Evolutionary conservation across 2,113 vertebrate species (phyloP).

Genomic region (Limnothrissa miodon): DNA sequence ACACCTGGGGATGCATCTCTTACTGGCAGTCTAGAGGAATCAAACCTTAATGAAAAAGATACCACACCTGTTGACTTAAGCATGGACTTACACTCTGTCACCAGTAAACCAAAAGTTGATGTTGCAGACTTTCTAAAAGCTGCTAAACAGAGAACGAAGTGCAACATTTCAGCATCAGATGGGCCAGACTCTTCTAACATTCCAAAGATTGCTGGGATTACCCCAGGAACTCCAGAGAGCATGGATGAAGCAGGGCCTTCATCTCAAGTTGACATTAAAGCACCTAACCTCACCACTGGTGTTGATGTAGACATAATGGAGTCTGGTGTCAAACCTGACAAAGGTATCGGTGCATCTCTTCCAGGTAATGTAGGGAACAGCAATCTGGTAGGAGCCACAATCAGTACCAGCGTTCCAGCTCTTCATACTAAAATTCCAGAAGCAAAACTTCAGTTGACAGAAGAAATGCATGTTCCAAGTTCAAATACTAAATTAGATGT

Average conservation of each 20-base stretch:
- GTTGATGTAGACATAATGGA: background rate
- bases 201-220: background rate
- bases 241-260: no score
- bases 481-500: background rate
- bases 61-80: background rate
- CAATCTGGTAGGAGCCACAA: background rate
- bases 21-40: background rate
- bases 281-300: background rate
- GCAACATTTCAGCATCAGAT: background rate
- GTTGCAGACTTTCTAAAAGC: constrained; percentile 26
- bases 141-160: background rate
- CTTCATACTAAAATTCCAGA: background rate
- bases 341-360: background rate
- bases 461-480: background rate
- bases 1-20: background rate
- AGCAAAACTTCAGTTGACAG: background rate
- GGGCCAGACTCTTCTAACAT: background rate
- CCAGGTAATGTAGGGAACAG: background rate
- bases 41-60: constrained; percentile 30
- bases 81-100: constrained; percentile 3
- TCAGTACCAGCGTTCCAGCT: background rate
- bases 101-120: constrained; percentile 15
- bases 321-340: background rate
- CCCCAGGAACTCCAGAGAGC: background rate
- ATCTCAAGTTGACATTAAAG: background rate